Evolutionary conservation across 92 coral and sea anemone species (phyloP).

Genomic region (Galaxea fascicularis): DNA sequence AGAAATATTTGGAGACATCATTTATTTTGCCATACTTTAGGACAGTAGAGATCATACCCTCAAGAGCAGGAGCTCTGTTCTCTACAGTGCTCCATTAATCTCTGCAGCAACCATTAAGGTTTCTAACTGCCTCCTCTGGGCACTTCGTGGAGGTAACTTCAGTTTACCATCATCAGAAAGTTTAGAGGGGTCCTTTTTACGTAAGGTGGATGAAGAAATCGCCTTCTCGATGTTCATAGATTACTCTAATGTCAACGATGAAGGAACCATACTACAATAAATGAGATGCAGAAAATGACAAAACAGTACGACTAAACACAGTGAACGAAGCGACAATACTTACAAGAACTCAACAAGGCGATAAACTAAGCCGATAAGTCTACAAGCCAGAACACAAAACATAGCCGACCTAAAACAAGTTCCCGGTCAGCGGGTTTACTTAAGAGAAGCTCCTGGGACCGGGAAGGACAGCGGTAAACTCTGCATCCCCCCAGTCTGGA

Average conservation of each 20-base stretch:
- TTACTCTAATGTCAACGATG: too few relatives aligned
- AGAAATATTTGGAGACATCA: conserved; percentile 35
- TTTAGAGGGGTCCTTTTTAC: conserved; percentile 64
- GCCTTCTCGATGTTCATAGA: too few relatives aligned
- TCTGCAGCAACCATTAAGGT: conserved; percentile 62
- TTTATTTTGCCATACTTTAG: conserved; percentile 44
- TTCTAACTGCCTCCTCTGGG: conserved; percentile 63
- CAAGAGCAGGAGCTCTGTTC: conserved; percentile 66
- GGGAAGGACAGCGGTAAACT: background rate
- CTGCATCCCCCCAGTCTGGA: conserved; percentile 49
- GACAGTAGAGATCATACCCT: conserved; percentile 71
- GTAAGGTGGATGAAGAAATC: background rate
- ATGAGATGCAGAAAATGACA: too few relatives aligned
- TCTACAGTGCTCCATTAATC: conserved; percentile 68
- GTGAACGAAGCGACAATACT: too few relatives aligned
- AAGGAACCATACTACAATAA: too few relatives aligned
- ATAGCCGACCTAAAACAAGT: too few relatives aligned
- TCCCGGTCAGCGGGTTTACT: too few relatives aligned
- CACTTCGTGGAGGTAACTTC: conserved; percentile 60
- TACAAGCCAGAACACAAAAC: too few relatives aligned
- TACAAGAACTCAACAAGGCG: too few relatives aligned
- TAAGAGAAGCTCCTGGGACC: too few relatives aligned
- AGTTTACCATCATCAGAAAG: conserved; percentile 56
- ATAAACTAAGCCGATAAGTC: too few relatives aligned
- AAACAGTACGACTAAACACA: too few relatives aligned